A percentile compares a stretch with the other conserved stretches of the same genome.
These are phyloP conservation scores for Ochropacha duplaris DNA, from an alignment of 2,888 invertebrate genomes.

Conservation along the genomic window DNA sequence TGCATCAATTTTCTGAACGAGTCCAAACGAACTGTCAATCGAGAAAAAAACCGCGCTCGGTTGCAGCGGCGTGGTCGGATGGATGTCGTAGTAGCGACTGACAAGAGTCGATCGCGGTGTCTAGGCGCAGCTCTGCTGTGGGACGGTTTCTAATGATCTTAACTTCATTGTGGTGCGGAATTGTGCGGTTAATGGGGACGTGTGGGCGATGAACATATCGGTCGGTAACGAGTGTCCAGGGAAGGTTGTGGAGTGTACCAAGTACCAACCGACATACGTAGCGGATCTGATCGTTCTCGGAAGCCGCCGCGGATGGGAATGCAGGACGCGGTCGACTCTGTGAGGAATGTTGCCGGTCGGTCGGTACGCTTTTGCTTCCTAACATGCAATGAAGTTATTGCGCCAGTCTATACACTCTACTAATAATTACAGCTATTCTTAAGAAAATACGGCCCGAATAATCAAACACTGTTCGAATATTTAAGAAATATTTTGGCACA, in stretches of 20 bases:
- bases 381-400: slow-evolving; percentile 28
- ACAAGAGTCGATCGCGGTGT: slow-evolving; percentile 46
- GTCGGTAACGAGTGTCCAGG: slow-evolving; percentile 48
- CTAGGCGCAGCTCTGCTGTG: slow-evolving; percentile 58
- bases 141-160: slow-evolving; percentile 70
- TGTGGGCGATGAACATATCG: slow-evolving; percentile 62
- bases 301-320: slow-evolving; percentile 67
- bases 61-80: slow-evolving; percentile 62
- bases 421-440: background rate
- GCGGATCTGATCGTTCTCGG: slow-evolving; percentile 67
- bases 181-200: slow-evolving; percentile 63
- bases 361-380: slow-evolving; percentile 37
- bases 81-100: slow-evolving; percentile 73
- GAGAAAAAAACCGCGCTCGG: slow-evolving; percentile 46
- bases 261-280: slow-evolving; percentile 42
- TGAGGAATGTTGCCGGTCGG: slow-evolving; percentile 51
- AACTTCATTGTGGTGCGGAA: slow-evolving; percentile 63
- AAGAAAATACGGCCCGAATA: too few relatives aligned
- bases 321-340: slow-evolving; percentile 56
- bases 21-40: slow-evolving; percentile 37
- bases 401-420: slow-evolving; percentile 12
- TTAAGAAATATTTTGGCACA: background rate
- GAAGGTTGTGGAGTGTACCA: slow-evolving; percentile 28
- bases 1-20: slow-evolving; percentile 22
- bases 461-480: too few relatives aligned